A percentile compares a stretch with the other conserved stretches of the same genome.
Conservation (phyloP, 2,888 invertebrate species). For the Scaptomyza parva region DNA sequence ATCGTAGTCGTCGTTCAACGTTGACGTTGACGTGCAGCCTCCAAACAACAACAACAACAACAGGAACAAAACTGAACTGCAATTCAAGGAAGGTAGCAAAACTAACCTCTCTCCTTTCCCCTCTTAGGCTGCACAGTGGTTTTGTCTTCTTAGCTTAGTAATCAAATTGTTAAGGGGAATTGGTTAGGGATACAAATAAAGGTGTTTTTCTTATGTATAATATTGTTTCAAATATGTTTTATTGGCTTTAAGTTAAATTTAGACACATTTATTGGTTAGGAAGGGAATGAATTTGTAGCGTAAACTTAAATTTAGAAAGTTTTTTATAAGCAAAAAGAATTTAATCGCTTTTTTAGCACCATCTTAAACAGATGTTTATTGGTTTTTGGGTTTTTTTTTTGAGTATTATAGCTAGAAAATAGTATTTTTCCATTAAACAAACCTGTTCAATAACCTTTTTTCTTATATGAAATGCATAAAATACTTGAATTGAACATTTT, state of each 20-base stretch:
- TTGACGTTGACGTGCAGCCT: constrained; percentile 63
- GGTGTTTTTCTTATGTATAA: not conserved
- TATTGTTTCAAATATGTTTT: not conserved
- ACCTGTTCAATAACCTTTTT: too few relatives aligned
- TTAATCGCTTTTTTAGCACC: too few relatives aligned
- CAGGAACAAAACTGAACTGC: constrained; percentile 16
- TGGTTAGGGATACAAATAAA: not conserved
- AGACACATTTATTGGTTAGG: too few relatives aligned
- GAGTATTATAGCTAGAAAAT: not conserved
- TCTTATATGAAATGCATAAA: too few relatives aligned
- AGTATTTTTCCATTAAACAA: too few relatives aligned
- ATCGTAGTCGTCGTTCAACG: constrained; percentile 24
- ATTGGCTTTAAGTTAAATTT: too few relatives aligned
- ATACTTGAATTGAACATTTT: too few relatives aligned
- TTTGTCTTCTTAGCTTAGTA: not conserved
- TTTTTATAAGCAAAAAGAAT: too few relatives aligned
- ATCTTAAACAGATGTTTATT: too few relatives aligned
- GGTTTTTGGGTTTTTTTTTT: not conserved
- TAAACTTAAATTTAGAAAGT: too few relatives aligned
- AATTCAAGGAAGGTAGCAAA: constrained; percentile 47
- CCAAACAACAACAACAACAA: constrained; percentile 30
- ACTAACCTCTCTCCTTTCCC: constrained; percentile 20
- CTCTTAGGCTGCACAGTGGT: constrained; percentile 37
- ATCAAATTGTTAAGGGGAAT: constrained; percentile 9
- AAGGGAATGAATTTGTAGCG: too few relatives aligned